Evolutionary conservation across 2,888 invertebrate genomes (phyloP).

Genomic region (Drosophila rellima): DNA sequence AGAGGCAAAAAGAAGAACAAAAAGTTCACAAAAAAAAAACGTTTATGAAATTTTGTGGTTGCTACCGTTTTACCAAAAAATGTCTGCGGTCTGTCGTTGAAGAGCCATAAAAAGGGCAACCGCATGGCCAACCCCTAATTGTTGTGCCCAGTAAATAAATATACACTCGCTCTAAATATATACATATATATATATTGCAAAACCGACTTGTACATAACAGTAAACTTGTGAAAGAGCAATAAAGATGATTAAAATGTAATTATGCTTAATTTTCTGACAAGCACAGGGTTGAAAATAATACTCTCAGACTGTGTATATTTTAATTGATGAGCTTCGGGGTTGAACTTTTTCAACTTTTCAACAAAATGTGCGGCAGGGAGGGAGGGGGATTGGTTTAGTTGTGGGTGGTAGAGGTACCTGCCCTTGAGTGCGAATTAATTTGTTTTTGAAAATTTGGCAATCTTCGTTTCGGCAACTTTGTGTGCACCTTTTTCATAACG

Average conservation of each 20-base stretch:
- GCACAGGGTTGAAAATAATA: conserved; percentile 31
- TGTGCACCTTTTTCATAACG: conserved; percentile 55
- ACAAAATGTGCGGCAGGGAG: neutral
- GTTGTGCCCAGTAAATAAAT: conserved; percentile 57
- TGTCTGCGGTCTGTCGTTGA: conserved; percentile 60
- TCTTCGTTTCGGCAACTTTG: conserved; percentile 19
- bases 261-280: conserved; percentile 77
- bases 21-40: conserved; percentile 39
- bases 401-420: conserved; percentile 33
- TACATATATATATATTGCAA: conserved; percentile 55
- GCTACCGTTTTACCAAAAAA: conserved; percentile 75
- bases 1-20: neutral
- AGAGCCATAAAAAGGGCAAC: conserved; percentile 70
- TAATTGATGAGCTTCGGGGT: conserved; percentile 76
- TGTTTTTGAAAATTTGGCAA: conserved; percentile 78
- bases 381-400: neutral
- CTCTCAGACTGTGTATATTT: conserved; percentile 47
- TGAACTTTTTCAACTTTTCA: conserved; percentile 77
- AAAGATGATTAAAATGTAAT: conserved; percentile 84
- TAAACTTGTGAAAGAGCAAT: conserved; percentile 82
- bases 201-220: conserved; percentile 67
- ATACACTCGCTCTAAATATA: conserved; percentile 8
- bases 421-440: conserved; percentile 74
- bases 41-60: conserved; percentile 79
- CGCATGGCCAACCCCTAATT: conserved; percentile 77